Evolutionary conservation across 2,797 vertebrate species (phyloP), one percentile per base, ranked within the genome.

Genomic region (Urocyon cinereoargenteus): DNA sequence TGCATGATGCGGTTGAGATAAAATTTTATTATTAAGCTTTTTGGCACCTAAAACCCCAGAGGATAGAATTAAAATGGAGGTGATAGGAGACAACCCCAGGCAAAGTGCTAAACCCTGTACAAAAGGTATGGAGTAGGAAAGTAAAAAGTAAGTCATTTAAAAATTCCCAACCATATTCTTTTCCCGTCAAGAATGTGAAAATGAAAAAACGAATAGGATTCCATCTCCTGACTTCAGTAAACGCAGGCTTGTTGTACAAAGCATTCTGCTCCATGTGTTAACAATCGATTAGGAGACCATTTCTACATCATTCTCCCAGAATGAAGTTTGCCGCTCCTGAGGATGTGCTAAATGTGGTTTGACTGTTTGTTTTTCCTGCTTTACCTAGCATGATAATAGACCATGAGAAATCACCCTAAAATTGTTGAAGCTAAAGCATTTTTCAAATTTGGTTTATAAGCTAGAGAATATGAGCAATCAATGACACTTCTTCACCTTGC

Each of bases 391-490:
- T 73, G 73, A 68, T 92, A 89, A 95, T 8, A 94, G 51, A 83
- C 31, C n/a, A 0, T 22, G 61, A 85, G 73, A 89, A 97, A 73
- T 95, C 26, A 72, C 51, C 53, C 49, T 92, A 55, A 92, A 82
- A 89, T 92, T 86, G 66, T 85, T 66, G 68, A 91, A 79, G 61
- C 13, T 59, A 68, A 97, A 92, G 45, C 6, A 28, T 77, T 89
- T 96, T 94, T 93, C 79, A 96, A 92, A 79, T 89, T 83, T 83
- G 36, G 22, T 73, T 93, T 86, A 55, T 84, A 86, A n/a, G 14
- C 57, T 91, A 13, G 31, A 91, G 51, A 86, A 91, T 61, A 93
- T 86, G 86, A 91, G 19, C 40, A 97, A 53, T 53, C 57, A 93
- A 53, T 49, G 75, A 16, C 5, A 72, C 72, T 28, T 45, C 84